These are phyloP conservation scores for Plebejus argus DNA, from an alignment of 2,888 invertebrate genomes.

Conservation along the genomic window DNA sequence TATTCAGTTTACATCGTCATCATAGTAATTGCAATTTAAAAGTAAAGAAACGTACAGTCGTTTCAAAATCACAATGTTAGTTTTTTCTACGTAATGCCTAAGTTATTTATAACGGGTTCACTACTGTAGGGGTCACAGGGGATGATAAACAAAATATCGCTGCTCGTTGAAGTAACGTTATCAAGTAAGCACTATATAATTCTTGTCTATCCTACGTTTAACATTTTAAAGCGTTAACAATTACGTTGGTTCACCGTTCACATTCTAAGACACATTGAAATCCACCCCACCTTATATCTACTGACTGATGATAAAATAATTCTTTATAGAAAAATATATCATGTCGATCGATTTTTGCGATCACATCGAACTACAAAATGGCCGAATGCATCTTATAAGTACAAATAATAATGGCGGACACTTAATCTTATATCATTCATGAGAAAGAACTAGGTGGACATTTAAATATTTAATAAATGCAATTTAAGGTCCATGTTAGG, in stretches of 20 bases:
- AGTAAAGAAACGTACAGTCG: background rate
- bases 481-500: background rate
- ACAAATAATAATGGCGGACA: background rate
- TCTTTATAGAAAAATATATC: slow-evolving; percentile 24
- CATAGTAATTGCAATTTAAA: background rate
- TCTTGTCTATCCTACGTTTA: slow-evolving; percentile 24
- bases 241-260: slow-evolving; percentile 32
- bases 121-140: background rate
- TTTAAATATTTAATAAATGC: background rate
- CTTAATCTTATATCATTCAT: background rate
- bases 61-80: background rate
- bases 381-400: background rate
- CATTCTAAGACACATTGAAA: slow-evolving; percentile 31
- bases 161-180: background rate
- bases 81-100: background rate
- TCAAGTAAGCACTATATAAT: slow-evolving; percentile 8
- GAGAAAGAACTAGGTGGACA: background rate
- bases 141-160: background rate
- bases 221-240: slow-evolving; percentile 30
- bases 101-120: background rate
- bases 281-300: slow-evolving; percentile 16
- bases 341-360: background rate
- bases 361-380: background rate
- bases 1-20: background rate
- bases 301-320: slow-evolving; percentile 6